Conservation (phyloP, 2,888 invertebrate species). For the Parthenolecanium corni region DNA sequence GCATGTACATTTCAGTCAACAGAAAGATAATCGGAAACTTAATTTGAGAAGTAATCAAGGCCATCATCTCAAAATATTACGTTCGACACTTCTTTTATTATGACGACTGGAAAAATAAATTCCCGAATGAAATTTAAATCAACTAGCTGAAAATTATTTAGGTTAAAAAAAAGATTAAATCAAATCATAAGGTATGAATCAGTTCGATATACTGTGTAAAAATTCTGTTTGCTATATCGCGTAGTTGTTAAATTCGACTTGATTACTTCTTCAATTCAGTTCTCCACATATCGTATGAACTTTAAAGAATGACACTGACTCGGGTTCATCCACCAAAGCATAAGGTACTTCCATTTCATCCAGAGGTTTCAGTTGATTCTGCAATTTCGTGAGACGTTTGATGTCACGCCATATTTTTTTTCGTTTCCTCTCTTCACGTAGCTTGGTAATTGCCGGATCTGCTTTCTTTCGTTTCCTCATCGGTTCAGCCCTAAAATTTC, state of each 20-base stretch:
- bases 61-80: neutral
- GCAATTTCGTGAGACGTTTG: conserved; percentile 62
- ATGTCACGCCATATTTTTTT: conserved; percentile 82
- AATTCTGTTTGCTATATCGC: no score
- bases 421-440: conserved; percentile 67
- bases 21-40: neutral
- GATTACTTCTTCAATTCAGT: no score
- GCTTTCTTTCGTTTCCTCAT: conserved; percentile 78
- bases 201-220: no score
- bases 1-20: neutral
- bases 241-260: no score
- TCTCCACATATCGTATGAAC: neutral
- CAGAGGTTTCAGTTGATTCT: conserved; percentile 76
- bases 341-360: conserved; percentile 70
- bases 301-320: no score
- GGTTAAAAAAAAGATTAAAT: no score
- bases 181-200: no score
- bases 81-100: no score
- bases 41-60: neutral
- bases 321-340: conserved; percentile 50
- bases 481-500: conserved; percentile 53
- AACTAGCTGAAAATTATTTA: no score
- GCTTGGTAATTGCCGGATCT: conserved; percentile 67
- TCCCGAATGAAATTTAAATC: no score
- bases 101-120: no score